Conservation (phyloP, 2,888 invertebrate genomes). For the Ophraella communa region DNA sequence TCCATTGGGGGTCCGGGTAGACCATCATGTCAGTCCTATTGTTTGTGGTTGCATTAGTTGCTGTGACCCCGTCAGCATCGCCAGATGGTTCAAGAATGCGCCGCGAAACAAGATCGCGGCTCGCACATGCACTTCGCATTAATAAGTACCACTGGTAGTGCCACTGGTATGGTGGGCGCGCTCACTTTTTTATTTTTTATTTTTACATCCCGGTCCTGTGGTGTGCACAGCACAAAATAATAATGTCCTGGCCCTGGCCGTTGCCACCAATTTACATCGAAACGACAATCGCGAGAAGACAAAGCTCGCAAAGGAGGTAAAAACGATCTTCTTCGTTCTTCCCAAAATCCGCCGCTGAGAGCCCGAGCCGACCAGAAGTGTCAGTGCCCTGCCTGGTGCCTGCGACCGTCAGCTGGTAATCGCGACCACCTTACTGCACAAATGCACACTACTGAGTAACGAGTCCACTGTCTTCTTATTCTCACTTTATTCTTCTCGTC, state of each 20-base stretch:
- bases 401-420: conserved; percentile 36
- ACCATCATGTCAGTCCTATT: conserved; percentile 61
- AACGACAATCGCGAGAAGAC: conserved; percentile 13
- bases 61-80: conserved; percentile 49
- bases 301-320: conserved; percentile 10
- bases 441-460: conserved; percentile 41
- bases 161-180: conserved; percentile 37
- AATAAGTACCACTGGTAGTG: conserved; percentile 46
- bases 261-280: conserved; percentile 34
- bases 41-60: conserved; percentile 45
- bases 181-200: conserved; percentile 29
- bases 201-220: conserved; percentile 37
- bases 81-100: conserved; percentile 53
- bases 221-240: conserved; percentile 22
- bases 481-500: conserved; percentile 8
- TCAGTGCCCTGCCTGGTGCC: conserved; percentile 33
- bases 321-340: conserved; percentile 8
- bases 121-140: conserved; percentile 57
- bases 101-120: conserved; percentile 56
- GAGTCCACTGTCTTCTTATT: conserved; percentile 31
- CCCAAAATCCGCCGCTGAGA: conserved; percentile 9
- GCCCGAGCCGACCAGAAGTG: conserved; percentile 26
- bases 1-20: conserved; percentile 70
- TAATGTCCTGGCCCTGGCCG: conserved; percentile 28
- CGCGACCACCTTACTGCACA: conserved; percentile 40